Percentiles rank a stretch among this genome's conserved stretches.
Evolutionary conservation across 2,113 vertebrate species (phyloP).

Genomic region (Nyctereutes procyonoides): DNA sequence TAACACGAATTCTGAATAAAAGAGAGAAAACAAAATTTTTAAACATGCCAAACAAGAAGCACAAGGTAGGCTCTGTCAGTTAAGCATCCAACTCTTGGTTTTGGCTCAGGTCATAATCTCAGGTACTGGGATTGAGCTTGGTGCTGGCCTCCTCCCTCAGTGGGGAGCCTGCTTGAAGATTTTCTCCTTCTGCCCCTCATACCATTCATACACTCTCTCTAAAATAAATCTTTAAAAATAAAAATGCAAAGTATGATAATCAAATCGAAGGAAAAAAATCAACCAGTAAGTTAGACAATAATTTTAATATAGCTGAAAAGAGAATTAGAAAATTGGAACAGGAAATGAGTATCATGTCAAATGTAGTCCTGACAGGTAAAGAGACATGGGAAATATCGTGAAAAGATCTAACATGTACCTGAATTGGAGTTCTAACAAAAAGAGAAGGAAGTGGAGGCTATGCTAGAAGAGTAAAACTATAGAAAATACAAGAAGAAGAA

Average conservation of each 20-base stretch:
- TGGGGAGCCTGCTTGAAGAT: background rate
- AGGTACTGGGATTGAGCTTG: background rate
- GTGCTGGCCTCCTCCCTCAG: background rate
- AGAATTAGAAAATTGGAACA: background rate
- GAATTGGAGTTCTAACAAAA: constrained; percentile 8
- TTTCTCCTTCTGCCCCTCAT: background rate
- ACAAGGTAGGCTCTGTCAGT: background rate
- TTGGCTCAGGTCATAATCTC: background rate
- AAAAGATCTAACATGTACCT: background rate
- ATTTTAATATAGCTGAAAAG: background rate
- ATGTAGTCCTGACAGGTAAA: background rate
- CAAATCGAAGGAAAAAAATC: background rate
- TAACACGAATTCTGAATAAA: background rate
- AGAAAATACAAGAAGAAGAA: constrained; percentile 4
- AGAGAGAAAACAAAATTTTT: background rate
- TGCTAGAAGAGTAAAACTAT: background rate
- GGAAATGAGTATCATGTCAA: background rate
- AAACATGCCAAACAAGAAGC: background rate
- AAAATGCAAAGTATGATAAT: background rate
- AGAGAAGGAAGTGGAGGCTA: background rate
- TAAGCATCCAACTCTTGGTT: background rate
- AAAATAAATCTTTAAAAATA: background rate
- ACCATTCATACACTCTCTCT: background rate
- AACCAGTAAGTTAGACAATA: background rate
- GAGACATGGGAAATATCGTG: background rate